Base-by-base conservation (phyloP, 2,888 invertebrate species). In the Dioctria linearis region DNA sequence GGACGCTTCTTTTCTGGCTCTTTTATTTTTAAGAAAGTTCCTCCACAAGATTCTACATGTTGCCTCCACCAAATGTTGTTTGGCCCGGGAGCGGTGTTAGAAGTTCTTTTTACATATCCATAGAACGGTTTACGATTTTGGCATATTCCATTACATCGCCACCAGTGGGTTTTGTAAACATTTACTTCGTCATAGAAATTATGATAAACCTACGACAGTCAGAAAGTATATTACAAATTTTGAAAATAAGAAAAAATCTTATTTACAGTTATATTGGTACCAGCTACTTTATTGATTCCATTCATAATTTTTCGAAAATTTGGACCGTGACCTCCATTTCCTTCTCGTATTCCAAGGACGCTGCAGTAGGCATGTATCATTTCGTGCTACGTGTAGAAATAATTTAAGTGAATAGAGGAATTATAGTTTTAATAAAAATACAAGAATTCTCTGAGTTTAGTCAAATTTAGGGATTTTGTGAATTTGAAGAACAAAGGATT, bases 291-390 rank as follows among this genome's bases (percentile, higher is more conserved):
- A 88, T 99, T 99, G 81, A 99, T 98, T 82, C 97, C 92, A 83
- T 93, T 86, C 99, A 99, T 99, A 85, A 98, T 98, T 79, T 93
- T 92, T 84, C 95, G 93, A 87, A 99, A 99, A 86, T 96, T 94
- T 0, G 98, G 97, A 0, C 99, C 99, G 88, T 99, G 99, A 0
- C 96, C 98, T 88, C 97, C 96, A 84, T 97, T 92, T 85, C 98
- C 97, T 85, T 93, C 91, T 85, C 96, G 94, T 84, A 94, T 93
- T 83, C 93, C 91, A 0, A 96, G 95, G 0, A 99, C 93, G 90
- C 99, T 99, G 82, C 99, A 92, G 87, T 93, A 98, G 0, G 98
- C 99, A 88, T 99, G 99, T 83, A 99, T 99, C 99, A 99, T 99
- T 90, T 99, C 99, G 90, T 99, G 99, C 90, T 95, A 75, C 25